These are phyloP conservation scores for Ficedula albicollis DNA, from an alignment of 2,797 vertebrate genomes.

Conservation along the genomic window DNA sequence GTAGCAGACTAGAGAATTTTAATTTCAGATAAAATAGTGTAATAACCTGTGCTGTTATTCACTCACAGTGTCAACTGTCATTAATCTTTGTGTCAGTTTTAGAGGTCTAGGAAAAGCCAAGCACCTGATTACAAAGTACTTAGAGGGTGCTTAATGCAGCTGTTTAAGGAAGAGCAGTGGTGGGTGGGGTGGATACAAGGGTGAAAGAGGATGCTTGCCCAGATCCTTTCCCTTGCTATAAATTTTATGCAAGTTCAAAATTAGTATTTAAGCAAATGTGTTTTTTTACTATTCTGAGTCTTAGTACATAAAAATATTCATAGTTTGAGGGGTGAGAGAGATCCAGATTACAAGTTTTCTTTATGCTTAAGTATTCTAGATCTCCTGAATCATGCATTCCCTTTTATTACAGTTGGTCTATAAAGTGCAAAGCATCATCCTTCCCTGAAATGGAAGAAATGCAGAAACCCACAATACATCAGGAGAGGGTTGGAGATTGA, in stretches of 20 bases:
- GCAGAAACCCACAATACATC: not conserved
- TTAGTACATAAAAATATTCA: not conserved
- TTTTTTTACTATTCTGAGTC: not conserved
- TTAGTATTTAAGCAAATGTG: not conserved
- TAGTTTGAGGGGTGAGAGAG: not conserved
- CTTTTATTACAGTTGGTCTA: not conserved
- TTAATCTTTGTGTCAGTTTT: slow-evolving; percentile 79
- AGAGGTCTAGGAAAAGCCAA: slow-evolving; percentile 60
- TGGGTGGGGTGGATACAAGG: not conserved
- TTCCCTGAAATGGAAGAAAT: not conserved
- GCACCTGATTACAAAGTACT: slow-evolving; percentile 74
- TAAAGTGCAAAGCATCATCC: not conserved
- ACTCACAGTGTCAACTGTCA: slow-evolving; percentile 63
- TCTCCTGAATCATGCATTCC: not conserved
- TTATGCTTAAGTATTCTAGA: not conserved
- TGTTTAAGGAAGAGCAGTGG: not conserved
- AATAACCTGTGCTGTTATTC: slow-evolving; percentile 69
- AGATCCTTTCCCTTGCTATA: not conserved
- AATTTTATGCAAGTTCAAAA: not conserved
- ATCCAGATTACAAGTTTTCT: not conserved
- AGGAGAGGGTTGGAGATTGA: slow-evolving; percentile 2
- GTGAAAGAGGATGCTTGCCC: not conserved
- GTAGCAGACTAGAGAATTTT: not conserved
- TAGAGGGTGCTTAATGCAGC: slow-evolving; percentile 68
- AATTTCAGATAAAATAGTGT: slow-evolving; percentile 45